Base-by-base conservation (phyloP, 2,113 vertebrate genomes). In the Camelus bactrianus region DNA sequence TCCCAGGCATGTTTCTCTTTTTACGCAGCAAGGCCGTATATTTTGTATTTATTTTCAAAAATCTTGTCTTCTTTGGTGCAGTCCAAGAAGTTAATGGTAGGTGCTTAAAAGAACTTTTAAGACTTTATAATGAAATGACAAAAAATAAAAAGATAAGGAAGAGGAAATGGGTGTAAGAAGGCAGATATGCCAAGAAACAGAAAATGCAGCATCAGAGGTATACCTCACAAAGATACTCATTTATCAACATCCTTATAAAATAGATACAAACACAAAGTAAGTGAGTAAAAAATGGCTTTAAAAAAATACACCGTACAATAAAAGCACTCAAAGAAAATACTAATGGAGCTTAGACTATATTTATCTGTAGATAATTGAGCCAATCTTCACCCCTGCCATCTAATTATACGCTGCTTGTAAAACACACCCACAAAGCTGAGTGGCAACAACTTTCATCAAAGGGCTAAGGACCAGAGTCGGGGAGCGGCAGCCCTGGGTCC, bases 131-230 rank as follows among this genome's bases (percentile, higher is more conserved):
- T 19, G 79, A n/a, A 35, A 26, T 19, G 72, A n/a, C 1, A 24
- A n/a, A 9, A 26, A 14, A 42, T 42, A 42, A 50, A 76, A 30
- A 0, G 7, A 16, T 20, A 42, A 56, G 19, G 50, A 38, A n/a
- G 12, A 35, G 24, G n/a, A 54, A 67, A 50, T 4, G 6, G 2
- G 20, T 42, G 4, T 35, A 14, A 20, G 5, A 24, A 13, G 4
- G 28, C 4, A 26, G 1, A 9, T 2, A 0, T 3, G 17, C 32
- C 50, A 16, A 4, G 17, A 50, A 65, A 17, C 8, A 28, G 35
- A 48, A 62, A 20, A 73, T 3, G 2, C 1, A 16, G 26, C 30
- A 12, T 17, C 16, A 7, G 20, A n/a, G n/a, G 8, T 48, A 11
- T n/a, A 72, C 30, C 32, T 65, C 14, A 28, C 26, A 16, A 65